Evolutionary conservation across 53 echinoderm and acorn worm genomes (phyloP), one percentile per base, ranked within the genome.

Genomic region (Paracentrotus lividus): DNA sequence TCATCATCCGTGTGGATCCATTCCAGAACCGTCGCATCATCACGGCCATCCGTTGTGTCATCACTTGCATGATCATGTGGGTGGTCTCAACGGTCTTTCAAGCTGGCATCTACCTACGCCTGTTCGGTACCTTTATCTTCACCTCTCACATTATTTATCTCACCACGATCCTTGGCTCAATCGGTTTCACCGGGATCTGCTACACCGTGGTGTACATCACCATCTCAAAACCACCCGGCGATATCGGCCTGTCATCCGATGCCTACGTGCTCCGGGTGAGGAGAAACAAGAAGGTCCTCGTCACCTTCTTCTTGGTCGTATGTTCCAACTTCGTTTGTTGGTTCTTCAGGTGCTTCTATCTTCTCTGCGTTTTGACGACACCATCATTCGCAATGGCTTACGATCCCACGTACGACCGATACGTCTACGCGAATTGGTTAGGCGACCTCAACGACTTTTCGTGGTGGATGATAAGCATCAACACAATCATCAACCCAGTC

Each of bases 1-100:
- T 51, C 55, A 86, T 86, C 32, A 49, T 86, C 86, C 86, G 86
- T 36, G 5, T 86, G 21, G 86, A 86, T 53, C 86, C 86, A 23
- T 86, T 86, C 54, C 40, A 86, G 44, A 86, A 24, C 86, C 86
- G 86, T n/a, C 51, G 38, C 10, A 27, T 86, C 5, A 54, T 53
- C 55, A 52, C 86, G 12, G 53, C 52, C 4, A 42, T 26, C 21
- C 86, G 86, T n/a, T 86, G 86, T 31, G 45, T 86, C 9, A 27
- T 31, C 86, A 54, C 45, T 3, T 86, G 86, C 86, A 10, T 53
- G 5, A 31, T 51, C 52, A 52, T 86, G 26, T 86, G 86, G 86
- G 6, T 51, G 26, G 24, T 53, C 49, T 13, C 29, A 5, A n/a
- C 53, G 27, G 51, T 54, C 55, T 15, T 86, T 6, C 24, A 9